These are phyloP conservation scores for Ganaspis brasiliensis DNA, from an alignment of 2,888 invertebrate genomes.

Conservation along the genomic window DNA sequence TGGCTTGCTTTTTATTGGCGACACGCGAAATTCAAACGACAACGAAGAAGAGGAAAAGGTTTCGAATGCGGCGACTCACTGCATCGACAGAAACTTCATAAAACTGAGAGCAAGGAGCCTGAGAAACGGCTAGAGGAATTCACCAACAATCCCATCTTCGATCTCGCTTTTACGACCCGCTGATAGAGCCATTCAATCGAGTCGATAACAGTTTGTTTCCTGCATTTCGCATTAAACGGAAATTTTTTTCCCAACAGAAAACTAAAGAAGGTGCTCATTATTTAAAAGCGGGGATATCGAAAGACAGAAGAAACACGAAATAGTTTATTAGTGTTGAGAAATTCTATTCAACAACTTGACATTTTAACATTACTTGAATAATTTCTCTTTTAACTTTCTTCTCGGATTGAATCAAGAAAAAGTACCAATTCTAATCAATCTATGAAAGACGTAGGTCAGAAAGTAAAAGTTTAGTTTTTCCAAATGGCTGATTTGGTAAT, in stretches of 20 bases:
- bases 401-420: too few species aligned
- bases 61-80: conserved; percentile 10
- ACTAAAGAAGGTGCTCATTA: background rate
- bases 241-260: background rate
- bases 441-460: background rate
- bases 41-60: conserved; percentile 38
- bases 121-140: conserved; percentile 27
- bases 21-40: conserved; percentile 58
- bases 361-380: too few species aligned
- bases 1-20: conserved; percentile 54
- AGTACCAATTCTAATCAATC: too few species aligned
- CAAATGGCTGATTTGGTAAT: background rate
- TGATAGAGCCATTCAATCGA: conserved; percentile 26
- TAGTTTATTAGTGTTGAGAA: too few species aligned
- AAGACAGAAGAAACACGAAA: background rate
- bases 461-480: background rate
- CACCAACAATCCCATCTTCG: conserved; percentile 26
- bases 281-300: background rate
- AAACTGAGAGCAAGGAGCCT: conserved; percentile 10
- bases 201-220: conserved; percentile 36
- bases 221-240: background rate
- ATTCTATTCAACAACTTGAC: too few species aligned
- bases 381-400: too few species aligned
- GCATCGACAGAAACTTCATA: conserved; percentile 17
- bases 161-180: conserved; percentile 29